Evolutionary conservation across 2,797 vertebrate genomes (phyloP), one percentile per base, ranked within the genome.

Genomic region (Nannoperca australis): DNA sequence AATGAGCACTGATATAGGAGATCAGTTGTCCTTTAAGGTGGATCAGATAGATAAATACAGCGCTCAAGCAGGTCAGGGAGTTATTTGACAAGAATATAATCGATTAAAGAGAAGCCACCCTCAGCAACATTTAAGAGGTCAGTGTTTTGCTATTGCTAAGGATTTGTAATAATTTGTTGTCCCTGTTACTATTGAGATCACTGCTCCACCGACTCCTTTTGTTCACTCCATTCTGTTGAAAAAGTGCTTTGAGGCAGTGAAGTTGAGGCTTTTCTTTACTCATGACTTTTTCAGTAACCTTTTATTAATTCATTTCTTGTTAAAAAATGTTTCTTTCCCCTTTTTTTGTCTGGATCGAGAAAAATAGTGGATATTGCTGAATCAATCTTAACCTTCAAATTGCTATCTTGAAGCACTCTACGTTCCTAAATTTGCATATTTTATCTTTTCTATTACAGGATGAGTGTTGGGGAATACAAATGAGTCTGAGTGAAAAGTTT

Each of bases 381-480:
- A 90, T 89, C 86, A 84, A 83, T 92, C 70, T 83, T 76, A 90
- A 91, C 82, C 79, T 88, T 89, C 84, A 93, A 86, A 88, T 88
- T 88, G 80, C 76, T 82, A 83, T 89, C 90, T 85, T 27, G 42
- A 81, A 88, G 82, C 80, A 70, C 81, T 88, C 68, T 64, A 58
- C 78, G 24, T 84, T 84, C 40, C 64, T 55, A 76, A 49, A 91
- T 90, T 87, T 85, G 73, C 90, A 93, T 89, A 90, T 90, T 91
- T 90, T 90, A 83, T 89, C 82, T 91, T 86, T 91, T 92, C 79
- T 91, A 91, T 91, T 89, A 79, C 51, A 49, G 88, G 79, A 49
- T 72, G 89, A 76, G 60, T 89, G 86, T 85, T 83, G 84, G 78
- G 62, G 88, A 92, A 89, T 90, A 86, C 77, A 82, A 85, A 91